Evolutionary conservation across 1,140 invertebrate genomes (phyloP).

Genomic region (Mylabris phalerata): DNA sequence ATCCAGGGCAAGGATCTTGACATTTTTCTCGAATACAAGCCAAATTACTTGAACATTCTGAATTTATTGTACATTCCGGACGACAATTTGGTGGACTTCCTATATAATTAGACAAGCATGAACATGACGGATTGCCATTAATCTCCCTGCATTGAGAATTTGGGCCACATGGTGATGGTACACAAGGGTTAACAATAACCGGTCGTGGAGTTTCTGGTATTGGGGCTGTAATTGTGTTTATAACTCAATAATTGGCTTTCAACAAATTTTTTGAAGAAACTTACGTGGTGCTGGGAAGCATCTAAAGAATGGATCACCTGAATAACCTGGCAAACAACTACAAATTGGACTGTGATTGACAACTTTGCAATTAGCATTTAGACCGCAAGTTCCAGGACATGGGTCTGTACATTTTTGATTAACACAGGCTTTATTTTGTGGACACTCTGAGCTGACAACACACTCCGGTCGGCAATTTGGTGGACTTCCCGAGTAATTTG

Average conservation of each 20-base stretch:
- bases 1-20: too few species aligned
- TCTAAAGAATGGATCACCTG: constrained; percentile 62
- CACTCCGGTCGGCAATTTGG: constrained; percentile 63
- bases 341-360: constrained; percentile 63
- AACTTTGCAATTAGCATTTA: constrained; percentile 50
- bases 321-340: constrained; percentile 59
- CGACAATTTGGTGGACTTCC: constrained; percentile 65
- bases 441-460: constrained; percentile 57
- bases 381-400: constrained; percentile 61
- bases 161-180: constrained; percentile 59
- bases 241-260: neutral
- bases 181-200: constrained; percentile 47
- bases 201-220: constrained; percentile 1
- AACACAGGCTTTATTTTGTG: constrained; percentile 54
- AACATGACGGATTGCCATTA: constrained; percentile 57
- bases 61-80: constrained; percentile 63
- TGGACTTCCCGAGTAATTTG: constrained; percentile 59
- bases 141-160: constrained; percentile 58
- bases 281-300: constrained; percentile 33
- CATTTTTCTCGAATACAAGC: constrained; percentile 61
- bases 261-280: neutral
- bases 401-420: constrained; percentile 64
- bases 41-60: constrained; percentile 56
- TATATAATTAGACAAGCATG: constrained; percentile 58
- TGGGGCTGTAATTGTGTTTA: constrained; percentile 23